Percentiles rank a stretch among this genome's conserved stretches.
phyloP scores from a whole-genome alignment of 2,113 vertebrate species.

The Morphnarchus princeps region DNA sequence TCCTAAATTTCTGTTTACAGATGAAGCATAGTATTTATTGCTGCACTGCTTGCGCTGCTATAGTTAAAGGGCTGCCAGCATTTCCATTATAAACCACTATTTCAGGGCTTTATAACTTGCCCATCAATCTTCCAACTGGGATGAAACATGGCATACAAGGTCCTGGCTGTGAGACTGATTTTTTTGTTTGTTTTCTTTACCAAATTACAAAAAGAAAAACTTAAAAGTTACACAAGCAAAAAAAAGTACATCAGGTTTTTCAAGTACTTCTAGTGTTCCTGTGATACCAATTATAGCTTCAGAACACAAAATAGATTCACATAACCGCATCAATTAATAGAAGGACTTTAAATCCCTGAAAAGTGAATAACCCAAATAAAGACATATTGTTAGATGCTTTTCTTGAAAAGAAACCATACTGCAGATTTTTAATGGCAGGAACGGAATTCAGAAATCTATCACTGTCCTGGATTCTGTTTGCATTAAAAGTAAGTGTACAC shows the following conservation, averaged over 20 bases:
- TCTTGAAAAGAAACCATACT: not conserved
- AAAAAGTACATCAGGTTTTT: not conserved
- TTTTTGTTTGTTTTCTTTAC: slow-evolving; percentile 26
- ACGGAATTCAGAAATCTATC: not conserved
- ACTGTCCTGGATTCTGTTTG: not conserved
- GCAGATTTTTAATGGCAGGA: not conserved
- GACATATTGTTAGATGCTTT: not conserved
- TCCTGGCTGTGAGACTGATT: slow-evolving; percentile 12
- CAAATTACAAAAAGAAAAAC: slow-evolving; percentile 11
- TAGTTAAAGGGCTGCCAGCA: slow-evolving; percentile 67
- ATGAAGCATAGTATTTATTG: slow-evolving; percentile 80
- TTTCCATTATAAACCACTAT: slow-evolving; percentile 73
- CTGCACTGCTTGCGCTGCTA: slow-evolving; percentile 30
- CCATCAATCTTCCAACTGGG: slow-evolving; percentile 50
- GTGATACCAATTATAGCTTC: not conserved
- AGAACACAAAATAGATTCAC: not conserved
- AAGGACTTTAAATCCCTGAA: not conserved
- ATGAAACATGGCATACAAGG: slow-evolving; percentile 61
- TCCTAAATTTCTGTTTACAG: slow-evolving; percentile 76
- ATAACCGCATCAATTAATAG: not conserved
- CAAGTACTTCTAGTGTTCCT: not conserved
- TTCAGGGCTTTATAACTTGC: slow-evolving; percentile 66
- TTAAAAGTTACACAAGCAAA: not conserved
- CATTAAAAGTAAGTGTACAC: not conserved
- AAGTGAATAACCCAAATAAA: not conserved